Base-by-base conservation (phyloP, 2,888 invertebrate genomes). In the Lasius fuliginosus region DNA sequence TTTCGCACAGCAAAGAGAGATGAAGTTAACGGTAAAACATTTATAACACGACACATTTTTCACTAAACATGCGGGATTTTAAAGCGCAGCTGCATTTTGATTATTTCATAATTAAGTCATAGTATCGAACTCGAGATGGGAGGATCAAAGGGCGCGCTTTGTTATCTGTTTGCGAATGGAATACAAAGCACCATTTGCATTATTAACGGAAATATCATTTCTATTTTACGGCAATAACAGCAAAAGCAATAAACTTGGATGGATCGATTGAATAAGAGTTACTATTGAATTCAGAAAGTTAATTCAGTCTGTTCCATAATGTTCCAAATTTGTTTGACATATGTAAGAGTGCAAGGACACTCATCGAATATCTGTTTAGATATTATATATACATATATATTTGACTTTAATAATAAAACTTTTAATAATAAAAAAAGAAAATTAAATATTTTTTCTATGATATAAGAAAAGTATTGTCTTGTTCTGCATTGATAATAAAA, bases 81-180 rank as follows among this genome's bases (percentile, higher is more conserved):
- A 9, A 75, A 75, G 64, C 11, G 27, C 8, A 18, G 6, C 3
- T 33, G 36, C 36, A 68, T 3, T 53, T 65, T 1, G 18, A 40
- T 23, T 65, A 64, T 65, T 65, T 76, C 18, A 65, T 36, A 65
- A 49, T 27, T 2, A 12, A 40, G 9, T 12, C 12, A 42, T 6
- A 12, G 8, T 27, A 11, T 62, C 12, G 46, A 18, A 18, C 49
- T 6, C 0, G 36, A 53, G n/a, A 58, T 49, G n/a, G 6, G 9
- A 60, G 3, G 33, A 74, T 65, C 65, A 65, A 65, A 65, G 40
- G 65, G 23, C n/a, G 65, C 40, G 65, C 40, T 65, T 65, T 15
- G 40, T 40, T 65, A 23, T 23, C 15, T 67, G 42, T 67, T 67
- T 67, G 42, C 27, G 67, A 27, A 18, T 27, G 27, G 27, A 9